A percentile compares a stretch with the other conserved stretches of the same genome.
Evolutionary conservation across 2,888 invertebrate genomes (phyloP).

Genomic region (Dasysyrphus tricinctus): DNA sequence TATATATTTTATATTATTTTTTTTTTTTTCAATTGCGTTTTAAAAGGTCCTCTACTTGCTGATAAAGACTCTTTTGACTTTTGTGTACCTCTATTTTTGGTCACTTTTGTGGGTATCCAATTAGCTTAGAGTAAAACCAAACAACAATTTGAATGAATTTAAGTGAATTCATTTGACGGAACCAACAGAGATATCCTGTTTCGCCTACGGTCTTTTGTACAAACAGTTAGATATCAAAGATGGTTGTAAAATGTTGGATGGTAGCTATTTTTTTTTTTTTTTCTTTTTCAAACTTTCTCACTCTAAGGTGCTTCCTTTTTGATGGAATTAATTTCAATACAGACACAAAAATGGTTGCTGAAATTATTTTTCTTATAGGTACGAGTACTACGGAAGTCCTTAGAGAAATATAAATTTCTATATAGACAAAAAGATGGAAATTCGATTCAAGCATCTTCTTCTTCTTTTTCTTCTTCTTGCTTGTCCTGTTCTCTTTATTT

Average conservation of each 20-base stretch:
- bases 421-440: conserved; percentile 39
- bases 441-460: conserved; percentile 44
- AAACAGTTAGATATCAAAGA: conserved; percentile 52
- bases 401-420: conserved; percentile 37
- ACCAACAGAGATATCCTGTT: not conserved
- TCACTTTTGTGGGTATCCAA: conserved; percentile 64
- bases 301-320: conserved; percentile 6
- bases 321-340: conserved; percentile 51
- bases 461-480: not conserved
- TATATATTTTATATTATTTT: conserved; percentile 52
- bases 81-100: conserved; percentile 39
- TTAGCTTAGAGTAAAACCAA: conserved; percentile 71
- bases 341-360: conserved; percentile 10
- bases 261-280: conserved; percentile 3
- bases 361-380: conserved; percentile 26
- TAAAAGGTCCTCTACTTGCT: conserved; percentile 11
- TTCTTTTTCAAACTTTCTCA: not conserved
- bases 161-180: conserved; percentile 67
- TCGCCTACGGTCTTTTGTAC: conserved; percentile 13
- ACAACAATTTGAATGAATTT: conserved; percentile 64
- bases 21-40: conserved; percentile 33
- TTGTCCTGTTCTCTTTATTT: not conserved
- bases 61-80: not conserved
- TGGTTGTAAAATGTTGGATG: conserved; percentile 6
- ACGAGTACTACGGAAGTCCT: conserved; percentile 35